A percentile compares a stretch with the other conserved stretches of the same genome.
These are phyloP conservation scores for Philaethria dido DNA, from an alignment of 2,888 invertebrate genomes.

Conservation along the genomic window DNA sequence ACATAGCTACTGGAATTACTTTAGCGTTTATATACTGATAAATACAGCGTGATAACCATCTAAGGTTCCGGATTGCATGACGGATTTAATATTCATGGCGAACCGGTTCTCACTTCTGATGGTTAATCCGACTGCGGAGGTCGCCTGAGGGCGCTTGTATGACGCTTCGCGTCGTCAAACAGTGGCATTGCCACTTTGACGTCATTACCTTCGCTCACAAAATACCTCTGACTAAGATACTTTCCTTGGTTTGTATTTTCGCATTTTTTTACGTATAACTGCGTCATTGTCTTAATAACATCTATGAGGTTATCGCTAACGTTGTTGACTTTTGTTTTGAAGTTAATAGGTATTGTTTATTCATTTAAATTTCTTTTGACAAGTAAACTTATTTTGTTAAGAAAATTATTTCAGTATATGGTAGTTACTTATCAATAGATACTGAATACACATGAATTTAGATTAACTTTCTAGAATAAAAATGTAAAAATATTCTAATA, in stretches of 20 bases:
- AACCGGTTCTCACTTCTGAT: conserved; percentile 37
- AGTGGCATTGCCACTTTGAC: conserved; percentile 35
- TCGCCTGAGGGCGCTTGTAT: conserved; percentile 31
- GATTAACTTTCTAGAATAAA: not conserved
- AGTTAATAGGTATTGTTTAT: not conserved
- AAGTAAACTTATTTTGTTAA: not conserved
- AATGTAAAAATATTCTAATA: conserved; percentile 7
- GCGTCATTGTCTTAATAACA: not conserved
- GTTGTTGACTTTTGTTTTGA: not conserved
- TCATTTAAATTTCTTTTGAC: not conserved
- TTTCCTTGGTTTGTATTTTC: conserved; percentile 23
- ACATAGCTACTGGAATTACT: conserved; percentile 32
- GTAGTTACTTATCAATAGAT: not conserved
- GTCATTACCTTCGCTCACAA: conserved; percentile 34
- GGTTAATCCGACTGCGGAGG: conserved; percentile 33
- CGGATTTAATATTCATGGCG: conserved; percentile 26
- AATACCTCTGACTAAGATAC: conserved; percentile 27
- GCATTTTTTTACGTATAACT: conserved; percentile 16
- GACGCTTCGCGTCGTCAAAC: conserved; percentile 26
- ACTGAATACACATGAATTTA: not conserved
- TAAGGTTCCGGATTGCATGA: conserved; percentile 39
- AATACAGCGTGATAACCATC: conserved; percentile 34
- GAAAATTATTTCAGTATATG: not conserved
- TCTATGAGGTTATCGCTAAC: not conserved
- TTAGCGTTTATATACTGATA: conserved; percentile 28